phyloP scores from a whole-genome alignment of 2,888 invertebrate species.

The Folsomia manolachei region DNA sequence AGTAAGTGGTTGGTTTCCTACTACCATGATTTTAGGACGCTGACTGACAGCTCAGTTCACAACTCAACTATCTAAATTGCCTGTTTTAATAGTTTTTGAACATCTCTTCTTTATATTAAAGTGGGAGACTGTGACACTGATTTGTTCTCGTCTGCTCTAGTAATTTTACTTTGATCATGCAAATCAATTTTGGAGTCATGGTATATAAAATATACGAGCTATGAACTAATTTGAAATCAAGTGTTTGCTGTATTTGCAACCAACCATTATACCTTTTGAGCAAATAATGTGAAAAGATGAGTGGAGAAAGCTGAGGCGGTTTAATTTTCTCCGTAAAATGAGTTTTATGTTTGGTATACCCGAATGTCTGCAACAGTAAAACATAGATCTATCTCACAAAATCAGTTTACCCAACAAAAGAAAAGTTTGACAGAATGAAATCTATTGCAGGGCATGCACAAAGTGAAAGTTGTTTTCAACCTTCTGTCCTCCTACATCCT shows the following conservation, averaged over 20 bases:
- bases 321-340: neutral
- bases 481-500: neutral
- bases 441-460: neutral
- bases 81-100: too few species aligned
- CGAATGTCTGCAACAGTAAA: neutral
- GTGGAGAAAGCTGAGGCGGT: neutral
- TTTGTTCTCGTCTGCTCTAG: too few species aligned
- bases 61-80: too few species aligned
- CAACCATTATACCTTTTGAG: too few species aligned
- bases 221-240: neutral
- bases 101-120: too few species aligned
- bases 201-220: neutral
- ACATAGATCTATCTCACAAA: neutral
- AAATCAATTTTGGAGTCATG: neutral
- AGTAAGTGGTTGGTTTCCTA: too few species aligned
- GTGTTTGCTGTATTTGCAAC: neutral
- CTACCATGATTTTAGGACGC: too few species aligned
- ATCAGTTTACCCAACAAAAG: neutral
- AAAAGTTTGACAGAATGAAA: neutral
- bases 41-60: too few species aligned
- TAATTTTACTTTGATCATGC: neutral
- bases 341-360: too few species aligned
- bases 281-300: too few species aligned
- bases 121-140: too few species aligned
- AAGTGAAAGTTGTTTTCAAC: neutral